These are phyloP conservation scores for Ammodytes marinus DNA, from an alignment of 2,113 vertebrate genomes.

Conservation along the genomic window DNA sequence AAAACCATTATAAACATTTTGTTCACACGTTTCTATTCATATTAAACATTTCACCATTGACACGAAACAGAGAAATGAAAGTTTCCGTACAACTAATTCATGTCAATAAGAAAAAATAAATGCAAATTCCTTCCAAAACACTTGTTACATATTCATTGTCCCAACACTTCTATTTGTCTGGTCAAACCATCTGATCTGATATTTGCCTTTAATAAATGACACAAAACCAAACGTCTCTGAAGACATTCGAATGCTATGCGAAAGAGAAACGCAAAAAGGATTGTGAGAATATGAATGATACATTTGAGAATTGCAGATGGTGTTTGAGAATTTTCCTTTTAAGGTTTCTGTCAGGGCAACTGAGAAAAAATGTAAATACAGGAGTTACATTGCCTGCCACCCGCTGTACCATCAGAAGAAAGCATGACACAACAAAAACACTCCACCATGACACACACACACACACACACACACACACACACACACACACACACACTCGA, in stretches of 20 bases:
- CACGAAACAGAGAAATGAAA: neutral
- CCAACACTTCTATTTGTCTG: neutral
- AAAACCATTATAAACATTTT: neutral
- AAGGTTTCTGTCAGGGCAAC: conserved; percentile 18
- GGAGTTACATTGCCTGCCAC: conserved; percentile 20
- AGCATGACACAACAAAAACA: conserved; percentile 17
- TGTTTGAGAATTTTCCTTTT: no score
- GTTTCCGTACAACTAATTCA: neutral
- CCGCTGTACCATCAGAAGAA: conserved; percentile 22
- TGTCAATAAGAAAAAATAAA: neutral
- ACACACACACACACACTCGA: neutral
- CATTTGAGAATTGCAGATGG: neutral
- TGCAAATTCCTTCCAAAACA: neutral
- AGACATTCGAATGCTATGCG: neutral
- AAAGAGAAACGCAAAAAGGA: neutral
- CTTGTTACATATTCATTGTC: neutral
- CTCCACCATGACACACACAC: neutral
- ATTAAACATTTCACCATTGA: no score
- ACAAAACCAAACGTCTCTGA: neutral
- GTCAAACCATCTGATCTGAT: neutral
- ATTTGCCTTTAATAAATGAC: neutral
- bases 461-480: no score
- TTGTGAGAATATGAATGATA: neutral
- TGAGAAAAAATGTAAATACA: conserved; percentile 6
- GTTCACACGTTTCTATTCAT: neutral